Evolutionary conservation across 2,888 invertebrate genomes (phyloP).

Genomic region (Baronia brevicornis): DNA sequence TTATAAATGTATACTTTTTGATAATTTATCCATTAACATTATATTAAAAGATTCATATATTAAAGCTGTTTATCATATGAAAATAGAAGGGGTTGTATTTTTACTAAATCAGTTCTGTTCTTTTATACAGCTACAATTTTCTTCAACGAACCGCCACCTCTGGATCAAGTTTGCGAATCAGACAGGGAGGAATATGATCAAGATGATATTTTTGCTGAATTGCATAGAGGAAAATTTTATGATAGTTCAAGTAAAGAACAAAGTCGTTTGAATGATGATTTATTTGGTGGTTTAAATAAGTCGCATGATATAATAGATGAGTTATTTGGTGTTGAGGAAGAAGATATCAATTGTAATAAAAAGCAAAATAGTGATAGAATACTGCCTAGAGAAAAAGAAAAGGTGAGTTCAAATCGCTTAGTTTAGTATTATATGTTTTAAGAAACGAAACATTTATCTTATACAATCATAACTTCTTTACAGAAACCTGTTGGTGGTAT

Average conservation of each 20-base stretch:
- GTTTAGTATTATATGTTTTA: background rate
- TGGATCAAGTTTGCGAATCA: conserved; percentile 36
- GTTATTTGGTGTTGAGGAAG: conserved; percentile 9
- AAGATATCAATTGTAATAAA: background rate
- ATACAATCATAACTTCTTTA: conserved; percentile 13
- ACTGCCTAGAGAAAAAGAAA: conserved; percentile 7
- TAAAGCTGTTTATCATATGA: too few relatives aligned
- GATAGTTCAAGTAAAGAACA: conserved; percentile 19
- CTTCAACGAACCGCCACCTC: conserved; percentile 73
- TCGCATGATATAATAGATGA: conserved; percentile 3
- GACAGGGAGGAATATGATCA: conserved; percentile 29
- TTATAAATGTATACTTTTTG: background rate
- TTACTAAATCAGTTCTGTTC: background rate
- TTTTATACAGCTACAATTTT: conserved; percentile 56
- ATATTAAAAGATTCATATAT: too few relatives aligned
- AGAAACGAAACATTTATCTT: background rate
- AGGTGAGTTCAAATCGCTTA: conserved; percentile 6
- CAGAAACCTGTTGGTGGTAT: conserved; percentile 79
- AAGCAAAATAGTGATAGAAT: conserved; percentile 1
- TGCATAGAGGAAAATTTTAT: conserved; percentile 36
- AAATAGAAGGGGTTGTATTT: background rate
- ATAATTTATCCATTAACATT: background rate
- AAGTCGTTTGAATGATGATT: conserved; percentile 26
- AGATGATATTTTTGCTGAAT: conserved; percentile 51
- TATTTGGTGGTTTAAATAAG: conserved; percentile 27